Conservation (phyloP, 2,113 vertebrate genomes). For the Tonatia bakeri region DNA sequence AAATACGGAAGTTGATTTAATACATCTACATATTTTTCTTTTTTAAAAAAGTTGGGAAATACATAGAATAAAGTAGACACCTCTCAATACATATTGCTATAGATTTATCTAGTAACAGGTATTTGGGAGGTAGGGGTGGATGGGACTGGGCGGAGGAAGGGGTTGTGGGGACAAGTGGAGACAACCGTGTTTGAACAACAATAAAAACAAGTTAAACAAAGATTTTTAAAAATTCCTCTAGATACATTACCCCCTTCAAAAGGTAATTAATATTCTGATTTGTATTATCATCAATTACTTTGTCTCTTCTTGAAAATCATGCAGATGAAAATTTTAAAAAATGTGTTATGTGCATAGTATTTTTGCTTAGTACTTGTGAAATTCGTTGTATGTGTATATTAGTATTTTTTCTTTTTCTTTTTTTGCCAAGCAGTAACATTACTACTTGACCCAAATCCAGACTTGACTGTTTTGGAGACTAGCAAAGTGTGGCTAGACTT, state of each 20-base stretch:
- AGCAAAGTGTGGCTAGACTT: neutral
- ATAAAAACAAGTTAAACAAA: neutral
- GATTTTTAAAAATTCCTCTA: neutral
- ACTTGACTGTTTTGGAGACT: neutral
- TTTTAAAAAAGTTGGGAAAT: neutral
- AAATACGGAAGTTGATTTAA: neutral
- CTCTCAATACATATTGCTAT: neutral
- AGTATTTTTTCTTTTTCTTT: neutral
- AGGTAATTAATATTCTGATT: neutral
- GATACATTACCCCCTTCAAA: rapidly evolving
- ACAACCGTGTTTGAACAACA: no score
- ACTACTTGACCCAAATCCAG: neutral
- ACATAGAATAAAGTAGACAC: neutral
- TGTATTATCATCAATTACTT: neutral
- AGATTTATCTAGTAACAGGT: neutral
- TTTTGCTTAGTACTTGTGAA: neutral
- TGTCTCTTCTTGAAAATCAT: neutral
- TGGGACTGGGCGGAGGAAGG: no score
- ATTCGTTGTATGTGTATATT: neutral
- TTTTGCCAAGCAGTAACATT: neutral
- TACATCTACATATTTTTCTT: neutral
- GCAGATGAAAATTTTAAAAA: neutral
- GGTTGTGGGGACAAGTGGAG: no score
- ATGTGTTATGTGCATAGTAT: neutral
- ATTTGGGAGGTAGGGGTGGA: no score